phyloP scores from a whole-genome alignment of 2,113 vertebrate genomes.

The Falcunculus frontatus region DNA sequence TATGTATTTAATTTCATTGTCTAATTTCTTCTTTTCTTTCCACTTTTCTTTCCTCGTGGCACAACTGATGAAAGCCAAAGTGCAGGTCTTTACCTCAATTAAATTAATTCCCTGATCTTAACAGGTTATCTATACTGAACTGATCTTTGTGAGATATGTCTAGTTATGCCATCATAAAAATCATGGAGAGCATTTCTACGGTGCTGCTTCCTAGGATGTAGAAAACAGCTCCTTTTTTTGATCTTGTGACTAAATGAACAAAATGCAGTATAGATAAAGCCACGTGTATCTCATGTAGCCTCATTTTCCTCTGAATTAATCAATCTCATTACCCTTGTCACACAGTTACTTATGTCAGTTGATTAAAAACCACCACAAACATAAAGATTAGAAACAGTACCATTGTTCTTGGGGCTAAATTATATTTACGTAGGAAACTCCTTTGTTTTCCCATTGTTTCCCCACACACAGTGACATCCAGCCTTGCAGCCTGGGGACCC shows the following conservation, averaged over 20 bases:
- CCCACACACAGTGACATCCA: rapidly evolving
- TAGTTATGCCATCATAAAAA: background rate
- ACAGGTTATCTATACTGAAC: background rate
- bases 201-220: background rate
- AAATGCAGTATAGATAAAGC: background rate
- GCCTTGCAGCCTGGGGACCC: background rate
- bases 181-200: background rate
- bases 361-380: background rate
- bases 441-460: background rate
- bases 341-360: background rate
- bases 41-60: background rate
- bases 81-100: background rate
- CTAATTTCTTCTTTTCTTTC: background rate
- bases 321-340: background rate
- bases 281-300: background rate
- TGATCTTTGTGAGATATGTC: background rate
- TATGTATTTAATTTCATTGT: background rate
- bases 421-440: background rate
- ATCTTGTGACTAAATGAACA: background rate
- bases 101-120: background rate
- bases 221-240: background rate
- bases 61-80: background rate
- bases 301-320: background rate
- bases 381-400: background rate
- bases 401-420: background rate